phyloP scores from a whole-genome alignment of 2,888 invertebrate species.

The Prenolepis imparis region DNA sequence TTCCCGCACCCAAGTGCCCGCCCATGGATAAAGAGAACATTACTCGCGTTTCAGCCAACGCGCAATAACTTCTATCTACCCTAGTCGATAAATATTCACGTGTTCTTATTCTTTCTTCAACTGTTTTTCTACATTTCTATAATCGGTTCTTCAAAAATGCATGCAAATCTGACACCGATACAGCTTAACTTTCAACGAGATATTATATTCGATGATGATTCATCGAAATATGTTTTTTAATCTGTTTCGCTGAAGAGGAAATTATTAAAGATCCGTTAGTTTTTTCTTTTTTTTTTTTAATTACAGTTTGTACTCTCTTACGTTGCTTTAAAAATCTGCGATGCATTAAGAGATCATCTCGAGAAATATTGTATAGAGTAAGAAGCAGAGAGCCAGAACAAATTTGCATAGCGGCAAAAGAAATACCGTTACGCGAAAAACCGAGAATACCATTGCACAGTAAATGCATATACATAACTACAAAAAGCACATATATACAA shows the following conservation, averaged over 20 bases:
- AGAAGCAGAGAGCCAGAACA: slow-evolving; percentile 21
- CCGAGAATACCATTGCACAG: slow-evolving; percentile 21
- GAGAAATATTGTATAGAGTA: slow-evolving; percentile 20
- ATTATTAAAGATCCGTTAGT: neutral
- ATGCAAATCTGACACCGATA: neutral
- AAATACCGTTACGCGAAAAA: slow-evolving; percentile 35
- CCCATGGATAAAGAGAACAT: slow-evolving; percentile 57
- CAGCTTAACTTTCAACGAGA: neutral
- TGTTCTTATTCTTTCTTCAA: slow-evolving; percentile 3
- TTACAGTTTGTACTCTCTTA: neutral
- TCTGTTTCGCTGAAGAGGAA: neutral
- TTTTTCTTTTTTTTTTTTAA: neutral
- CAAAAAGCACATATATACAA: slow-evolving; percentile 4
- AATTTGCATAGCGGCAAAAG: slow-evolving; percentile 7
- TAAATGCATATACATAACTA: neutral
- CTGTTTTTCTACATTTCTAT: neutral
- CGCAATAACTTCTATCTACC: slow-evolving; percentile 38
- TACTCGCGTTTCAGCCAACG: slow-evolving; percentile 59
- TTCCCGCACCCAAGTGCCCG: slow-evolving; percentile 50
- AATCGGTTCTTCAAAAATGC: neutral
- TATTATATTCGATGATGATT: slow-evolving; percentile 8
- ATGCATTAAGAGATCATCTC: neutral
- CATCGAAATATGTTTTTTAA: neutral
- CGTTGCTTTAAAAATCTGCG: slow-evolving; percentile 13
- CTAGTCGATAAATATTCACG: slow-evolving; percentile 38